Evolutionary conservation across 2,888 invertebrate genomes (phyloP), one percentile per base, ranked within the genome.

Genomic region (Amphiduros pacificus): DNA sequence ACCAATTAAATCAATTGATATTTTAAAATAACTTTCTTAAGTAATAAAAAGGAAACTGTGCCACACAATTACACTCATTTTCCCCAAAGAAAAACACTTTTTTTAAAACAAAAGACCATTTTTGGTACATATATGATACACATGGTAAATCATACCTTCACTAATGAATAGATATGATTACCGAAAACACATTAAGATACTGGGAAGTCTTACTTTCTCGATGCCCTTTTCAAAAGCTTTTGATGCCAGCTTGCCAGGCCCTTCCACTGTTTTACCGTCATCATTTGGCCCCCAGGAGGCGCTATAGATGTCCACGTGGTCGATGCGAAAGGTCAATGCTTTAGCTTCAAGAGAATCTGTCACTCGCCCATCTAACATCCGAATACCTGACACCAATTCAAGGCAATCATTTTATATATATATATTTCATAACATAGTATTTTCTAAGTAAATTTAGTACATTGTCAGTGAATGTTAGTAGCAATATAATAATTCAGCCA

Each of bases 231-330:
- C 84, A 11, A 96, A 85, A 0, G 94, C 93, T 76, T 89, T 88
- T 28, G 80, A 76, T 0, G 93, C 92, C 6, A 95, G 85, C 57
- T 87, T 85, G 17, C 94, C 93, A 0, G 95, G 95, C 6, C 91
- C 92, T 78, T 95, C 95, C 1, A 94, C 89, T 0, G 92, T 93
- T 75, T 86, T 86, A 0, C 95, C 95, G 77, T 94, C 91, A 77
- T 95, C 95, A 72, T 89, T 90, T 6, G 95, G 95, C 4, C 95
- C 95, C 95, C 95, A 95, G 29, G 93, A 93, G 50, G 93, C 92
- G 72, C 93, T 93, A 83, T 92, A 94, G 69, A 95, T 90, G 78
- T 95, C 93, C n/a, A 85, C 74, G 74, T 91, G 86, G 68, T 90
- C 87, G 71, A 92, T 89, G 22, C 89, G 90, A 80, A 88, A 91